Evolutionary conservation across 64 coral and sea anemone genomes (phyloP), one percentile per base, ranked within the genome.

Genomic region (Stylophora pistillata): DNA sequence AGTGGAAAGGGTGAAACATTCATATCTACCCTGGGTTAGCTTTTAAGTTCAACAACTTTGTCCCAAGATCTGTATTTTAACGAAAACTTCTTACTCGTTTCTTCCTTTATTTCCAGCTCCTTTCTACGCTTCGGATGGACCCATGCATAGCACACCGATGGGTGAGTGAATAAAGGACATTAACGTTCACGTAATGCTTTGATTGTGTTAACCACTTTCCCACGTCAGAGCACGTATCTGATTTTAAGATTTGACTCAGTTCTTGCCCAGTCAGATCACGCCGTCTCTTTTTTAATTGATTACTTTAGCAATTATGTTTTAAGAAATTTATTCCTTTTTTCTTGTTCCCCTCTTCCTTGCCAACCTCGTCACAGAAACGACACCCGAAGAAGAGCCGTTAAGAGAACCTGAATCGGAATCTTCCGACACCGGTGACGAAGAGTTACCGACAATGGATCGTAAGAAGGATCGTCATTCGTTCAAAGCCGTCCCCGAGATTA

Each of bases 121-220:
- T 15, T 95, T 99, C 56, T 99, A 99, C 60, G 97, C 97, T 25
- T 99, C 97, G 18, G 97, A 99, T 71, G 97, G 97, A 23, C 97
- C 97, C 21, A 99, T 99, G 97, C 97, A 99, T 78, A 99, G 97
- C 74, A 99, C 97, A 53, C 97, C 97, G 2, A 86, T 99, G 62
- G 97, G 97, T 99, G 90, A 66, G 97, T 85, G 12, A 25, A 5
- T 28, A 9, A 12, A 68, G 64, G 10, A 60, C n/a, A n/a, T n/a
- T n/a, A n/a, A n/a, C n/a, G n/a, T n/a, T n/a, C n/a, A n/a, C n/a
- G n/a, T n/a, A n/a, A n/a, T n/a, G n/a, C n/a, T n/a, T n/a, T n/a
- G n/a, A n/a, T n/a, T n/a, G n/a, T n/a, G n/a, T n/a, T n/a, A n/a
- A n/a, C n/a, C n/a, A n/a, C n/a, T n/a, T n/a, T n/a, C n/a, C n/a